Conservation (phyloP, 2,113 vertebrate genomes). For the Anas platyrhynchos region DNA sequence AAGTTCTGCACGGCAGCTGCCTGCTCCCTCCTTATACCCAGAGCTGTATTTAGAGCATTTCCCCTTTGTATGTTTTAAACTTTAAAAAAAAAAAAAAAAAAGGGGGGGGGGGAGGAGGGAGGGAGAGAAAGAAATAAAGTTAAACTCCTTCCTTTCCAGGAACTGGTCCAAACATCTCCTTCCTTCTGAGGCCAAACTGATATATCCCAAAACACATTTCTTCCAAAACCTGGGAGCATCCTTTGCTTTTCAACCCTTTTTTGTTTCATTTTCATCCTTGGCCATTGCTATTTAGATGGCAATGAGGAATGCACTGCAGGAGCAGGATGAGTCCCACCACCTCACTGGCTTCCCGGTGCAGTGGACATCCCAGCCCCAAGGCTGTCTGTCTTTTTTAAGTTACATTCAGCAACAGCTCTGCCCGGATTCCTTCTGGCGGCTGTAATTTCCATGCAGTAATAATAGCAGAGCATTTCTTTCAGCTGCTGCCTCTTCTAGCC, state of each 20-base stretch:
- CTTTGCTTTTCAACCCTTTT: background rate
- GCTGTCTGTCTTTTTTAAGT: constrained; percentile 41
- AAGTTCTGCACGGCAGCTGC: background rate
- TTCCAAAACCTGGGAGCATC: background rate
- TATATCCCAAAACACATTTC: background rate
- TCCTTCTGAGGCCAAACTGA: background rate
- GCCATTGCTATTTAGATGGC: background rate
- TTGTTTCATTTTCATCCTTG: background rate
- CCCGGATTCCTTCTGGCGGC: constrained; percentile 49
- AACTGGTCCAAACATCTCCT: background rate
- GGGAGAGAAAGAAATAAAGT: background rate
- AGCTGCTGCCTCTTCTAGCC: constrained; percentile 35
- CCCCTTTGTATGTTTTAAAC: background rate
- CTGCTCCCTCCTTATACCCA: background rate
- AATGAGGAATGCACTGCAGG: fast-evolving
- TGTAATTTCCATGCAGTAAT: constrained; percentile 66
- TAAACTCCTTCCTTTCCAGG: background rate
- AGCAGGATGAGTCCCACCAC: background rate
- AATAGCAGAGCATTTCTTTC: constrained; percentile 49
- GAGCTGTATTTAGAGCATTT: background rate
- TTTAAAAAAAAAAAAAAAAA: background rate
- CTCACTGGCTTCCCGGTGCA: fast-evolving
- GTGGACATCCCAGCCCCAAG: background rate
- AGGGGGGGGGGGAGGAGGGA: background rate
- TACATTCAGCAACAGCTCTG: constrained; percentile 38